Evolutionary conservation across 2,797 vertebrate species (phyloP).

Genomic region (Paramormyrops hopkinsi): DNA sequence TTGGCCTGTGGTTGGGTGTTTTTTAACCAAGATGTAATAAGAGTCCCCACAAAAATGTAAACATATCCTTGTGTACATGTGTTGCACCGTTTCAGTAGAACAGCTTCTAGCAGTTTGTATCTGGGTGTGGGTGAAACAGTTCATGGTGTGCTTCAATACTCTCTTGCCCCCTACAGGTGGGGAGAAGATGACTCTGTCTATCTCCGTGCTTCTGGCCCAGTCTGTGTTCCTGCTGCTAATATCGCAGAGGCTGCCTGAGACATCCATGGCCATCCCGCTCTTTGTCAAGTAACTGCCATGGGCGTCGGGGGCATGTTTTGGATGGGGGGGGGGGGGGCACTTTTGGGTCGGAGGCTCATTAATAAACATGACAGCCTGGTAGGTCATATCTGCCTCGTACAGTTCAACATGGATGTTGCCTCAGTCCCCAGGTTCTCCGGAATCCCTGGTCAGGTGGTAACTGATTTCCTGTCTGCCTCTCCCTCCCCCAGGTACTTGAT

Average conservation of each 20-base stretch:
- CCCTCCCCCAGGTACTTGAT: conserved; percentile 77
- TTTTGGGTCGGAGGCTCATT: background rate
- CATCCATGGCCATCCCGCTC: conserved; percentile 83
- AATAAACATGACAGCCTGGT: background rate
- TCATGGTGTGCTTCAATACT: background rate
- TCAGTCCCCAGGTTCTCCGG: background rate
- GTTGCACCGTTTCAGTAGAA: background rate
- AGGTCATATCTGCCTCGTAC: background rate
- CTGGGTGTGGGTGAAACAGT: conserved; percentile 17
- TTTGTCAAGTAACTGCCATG: conserved; percentile 75
- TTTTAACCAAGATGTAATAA: background rate
- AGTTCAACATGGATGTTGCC: background rate
- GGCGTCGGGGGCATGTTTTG: background rate
- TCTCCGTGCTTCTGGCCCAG: conserved; percentile 91
- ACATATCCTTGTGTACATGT: background rate
- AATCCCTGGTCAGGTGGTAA: background rate
- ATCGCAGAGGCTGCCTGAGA: conserved; percentile 86
- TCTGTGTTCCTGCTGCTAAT: conserved; percentile 94
- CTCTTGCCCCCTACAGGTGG: conserved; percentile 64
- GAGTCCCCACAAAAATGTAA: background rate
- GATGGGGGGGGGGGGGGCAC: background rate
- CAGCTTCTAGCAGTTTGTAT: background rate
- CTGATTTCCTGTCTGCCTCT: background rate
- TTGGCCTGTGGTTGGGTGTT: background rate
- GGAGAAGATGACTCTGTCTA: conserved; percentile 92